phyloP scores from a whole-genome alignment of 2,113 vertebrate species.

The Syngnathoides biaculeatus region DNA sequence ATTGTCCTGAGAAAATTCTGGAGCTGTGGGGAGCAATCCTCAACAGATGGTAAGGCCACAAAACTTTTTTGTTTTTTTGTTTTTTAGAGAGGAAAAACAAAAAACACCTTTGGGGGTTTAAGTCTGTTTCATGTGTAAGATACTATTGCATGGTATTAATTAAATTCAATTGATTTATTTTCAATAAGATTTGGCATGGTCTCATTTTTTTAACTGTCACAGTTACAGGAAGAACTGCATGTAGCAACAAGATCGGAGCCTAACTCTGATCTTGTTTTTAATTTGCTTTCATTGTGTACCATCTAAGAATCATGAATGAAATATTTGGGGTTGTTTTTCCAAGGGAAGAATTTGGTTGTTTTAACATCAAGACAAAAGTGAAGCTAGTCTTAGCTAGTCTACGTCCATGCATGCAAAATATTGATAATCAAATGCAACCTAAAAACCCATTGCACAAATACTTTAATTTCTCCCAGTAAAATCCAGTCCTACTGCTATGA shows the following conservation, averaged over 20 bases:
- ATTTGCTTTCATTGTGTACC: not conserved
- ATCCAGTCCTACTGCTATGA: not conserved
- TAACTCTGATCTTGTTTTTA: not conserved
- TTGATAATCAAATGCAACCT: not conserved
- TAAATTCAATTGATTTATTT: not conserved
- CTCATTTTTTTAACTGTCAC: too few species aligned
- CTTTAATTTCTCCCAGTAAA: not conserved
- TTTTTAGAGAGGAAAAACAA: too few species aligned
- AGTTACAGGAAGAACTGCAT: not conserved
- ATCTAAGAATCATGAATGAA: not conserved
- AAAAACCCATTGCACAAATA: not conserved
- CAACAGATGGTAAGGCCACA: slow-evolving; percentile 81
- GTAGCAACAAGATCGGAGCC: slow-evolving; percentile 21
- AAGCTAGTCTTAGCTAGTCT: not conserved
- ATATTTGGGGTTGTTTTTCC: too few species aligned
- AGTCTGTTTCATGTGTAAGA: not conserved
- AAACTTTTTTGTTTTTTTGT: not conserved
- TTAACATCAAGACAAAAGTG: not conserved
- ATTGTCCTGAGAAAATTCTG: slow-evolving; percentile 96
- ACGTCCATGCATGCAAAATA: not conserved
- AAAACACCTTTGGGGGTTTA: not conserved
- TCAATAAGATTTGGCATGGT: not conserved
- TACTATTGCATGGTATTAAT: not conserved
- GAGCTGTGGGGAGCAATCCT: slow-evolving; percentile 95
- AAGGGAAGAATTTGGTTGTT: not conserved